Evolutionary conservation across 2,888 invertebrate genomes (phyloP).

Genomic region (Patella ulyssiponensis): DNA sequence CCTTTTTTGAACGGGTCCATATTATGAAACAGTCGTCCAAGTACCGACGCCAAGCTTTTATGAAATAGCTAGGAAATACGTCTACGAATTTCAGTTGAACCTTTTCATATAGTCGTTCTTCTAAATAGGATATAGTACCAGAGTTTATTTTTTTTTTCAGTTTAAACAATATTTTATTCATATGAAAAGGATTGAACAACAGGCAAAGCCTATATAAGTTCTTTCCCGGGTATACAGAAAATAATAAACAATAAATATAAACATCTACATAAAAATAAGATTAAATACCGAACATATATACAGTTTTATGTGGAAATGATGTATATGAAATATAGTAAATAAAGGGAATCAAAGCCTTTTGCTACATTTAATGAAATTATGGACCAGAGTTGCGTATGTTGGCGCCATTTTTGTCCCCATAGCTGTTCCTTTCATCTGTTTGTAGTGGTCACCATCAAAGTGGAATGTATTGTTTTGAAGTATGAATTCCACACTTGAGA

Average conservation of each 20-base stretch:
- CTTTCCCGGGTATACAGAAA: too few species aligned
- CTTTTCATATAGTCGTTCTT: conserved; percentile 17
- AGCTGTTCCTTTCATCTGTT: conserved; percentile 31
- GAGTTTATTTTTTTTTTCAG: too few species aligned
- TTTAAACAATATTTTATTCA: too few species aligned
- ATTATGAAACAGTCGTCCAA: conserved; percentile 34
- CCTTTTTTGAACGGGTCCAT: conserved; percentile 9
- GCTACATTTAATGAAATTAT: too few species aligned
- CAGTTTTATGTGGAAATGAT: too few species aligned
- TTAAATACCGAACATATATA: too few species aligned
- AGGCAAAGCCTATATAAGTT: too few species aligned
- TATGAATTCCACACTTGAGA: conserved; percentile 22
- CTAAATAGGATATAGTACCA: conserved; percentile 21
- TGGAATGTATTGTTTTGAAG: conserved; percentile 28
- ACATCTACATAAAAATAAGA: too few species aligned
- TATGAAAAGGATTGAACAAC: too few species aligned
- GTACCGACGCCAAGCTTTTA: conserved; percentile 27
- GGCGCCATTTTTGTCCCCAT: conserved; percentile 30
- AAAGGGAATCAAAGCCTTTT: too few species aligned
- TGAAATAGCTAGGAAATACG: background rate
- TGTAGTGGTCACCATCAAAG: conserved; percentile 23
- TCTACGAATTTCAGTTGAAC: conserved; percentile 14
- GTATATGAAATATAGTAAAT: too few species aligned
- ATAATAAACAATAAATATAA: too few species aligned
- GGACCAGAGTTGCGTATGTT: conserved; percentile 30